Conservation (phyloP, 2,888 invertebrate species). For the Apantesis nais region DNA sequence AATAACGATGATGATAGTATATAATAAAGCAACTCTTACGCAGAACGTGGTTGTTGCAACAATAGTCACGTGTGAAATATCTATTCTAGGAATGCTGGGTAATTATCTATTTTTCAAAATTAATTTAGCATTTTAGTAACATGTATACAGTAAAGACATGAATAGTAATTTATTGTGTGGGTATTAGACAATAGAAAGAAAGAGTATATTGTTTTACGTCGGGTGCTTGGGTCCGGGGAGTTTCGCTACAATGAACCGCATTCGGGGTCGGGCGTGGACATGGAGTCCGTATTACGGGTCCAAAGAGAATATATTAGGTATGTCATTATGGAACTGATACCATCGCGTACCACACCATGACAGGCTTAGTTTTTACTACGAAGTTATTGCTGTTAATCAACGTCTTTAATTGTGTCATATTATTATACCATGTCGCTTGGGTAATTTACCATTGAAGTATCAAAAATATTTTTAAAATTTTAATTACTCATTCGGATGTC, state of each 20-base stretch:
- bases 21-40: constrained; percentile 18
- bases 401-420: constrained; percentile 18
- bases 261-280: constrained; percentile 73
- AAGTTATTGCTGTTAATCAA: constrained; percentile 10
- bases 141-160: constrained; percentile 41
- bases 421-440: not conserved
- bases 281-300: constrained; percentile 45
- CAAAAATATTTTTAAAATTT: not conserved
- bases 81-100: constrained; percentile 26
- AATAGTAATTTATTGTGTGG: constrained; percentile 53
- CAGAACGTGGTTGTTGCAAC: constrained; percentile 15
- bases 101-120: constrained; percentile 27
- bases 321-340: constrained; percentile 41
- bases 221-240: constrained; percentile 78
- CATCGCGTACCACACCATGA: constrained; percentile 24
- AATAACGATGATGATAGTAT: constrained; percentile 28
- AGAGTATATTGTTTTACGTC: constrained; percentile 80
- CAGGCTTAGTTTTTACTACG: constrained; percentile 15
- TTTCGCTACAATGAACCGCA: constrained; percentile 84
- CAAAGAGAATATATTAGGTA: constrained; percentile 57
- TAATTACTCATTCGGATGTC: not conserved
- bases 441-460: not conserved
- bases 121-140: constrained; percentile 40
- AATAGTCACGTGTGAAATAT: constrained; percentile 23
- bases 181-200: constrained; percentile 79